Conservation (phyloP, 2,888 invertebrate genomes). For the Cremastobaeus sp. region DNA sequence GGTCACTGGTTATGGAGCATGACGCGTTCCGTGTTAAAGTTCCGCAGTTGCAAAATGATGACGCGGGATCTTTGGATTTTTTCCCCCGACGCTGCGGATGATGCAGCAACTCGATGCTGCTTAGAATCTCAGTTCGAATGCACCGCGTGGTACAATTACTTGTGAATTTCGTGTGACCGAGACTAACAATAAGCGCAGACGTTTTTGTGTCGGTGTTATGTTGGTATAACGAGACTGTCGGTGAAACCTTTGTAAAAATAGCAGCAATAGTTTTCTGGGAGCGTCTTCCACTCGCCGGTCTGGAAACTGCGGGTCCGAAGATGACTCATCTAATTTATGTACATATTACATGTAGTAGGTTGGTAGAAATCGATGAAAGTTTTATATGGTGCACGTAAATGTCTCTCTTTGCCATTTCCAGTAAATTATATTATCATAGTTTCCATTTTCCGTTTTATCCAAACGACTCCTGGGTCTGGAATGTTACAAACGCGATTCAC, state of each 20-base stretch:
- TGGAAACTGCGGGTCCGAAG: constrained; percentile 42
- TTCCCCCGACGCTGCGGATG: constrained; percentile 42
- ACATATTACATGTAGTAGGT: constrained; percentile 28
- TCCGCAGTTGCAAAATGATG: constrained; percentile 44
- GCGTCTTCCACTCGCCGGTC: constrained; percentile 8
- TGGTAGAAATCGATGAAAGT: constrained; percentile 35
- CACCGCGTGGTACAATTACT: constrained; percentile 62
- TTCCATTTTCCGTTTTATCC: no score
- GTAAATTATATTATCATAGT: no score
- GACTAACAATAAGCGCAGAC: constrained; percentile 50
- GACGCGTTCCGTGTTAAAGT: constrained; percentile 47
- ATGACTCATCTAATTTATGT: constrained; percentile 35
- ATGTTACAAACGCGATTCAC: no score
- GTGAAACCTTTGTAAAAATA: constrained; percentile 41
- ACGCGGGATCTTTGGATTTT: constrained; percentile 37
- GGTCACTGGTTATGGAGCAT: constrained; percentile 55
- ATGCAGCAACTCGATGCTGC: constrained; percentile 51
- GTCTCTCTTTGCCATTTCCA: no score
- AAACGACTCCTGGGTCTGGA: no score
- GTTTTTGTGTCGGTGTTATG: constrained; percentile 49
- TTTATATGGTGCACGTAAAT: constrained; percentile 34
- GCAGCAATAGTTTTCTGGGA: constrained; percentile 46
- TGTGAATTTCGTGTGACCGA: constrained; percentile 56
- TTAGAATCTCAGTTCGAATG: constrained; percentile 60
- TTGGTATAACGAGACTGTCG: constrained; percentile 41